Percentiles rank a stretch among this genome's conserved stretches.
Evolutionary conservation across 1,140 invertebrate species (phyloP).

Genomic region (Nasonia longicornis): DNA sequence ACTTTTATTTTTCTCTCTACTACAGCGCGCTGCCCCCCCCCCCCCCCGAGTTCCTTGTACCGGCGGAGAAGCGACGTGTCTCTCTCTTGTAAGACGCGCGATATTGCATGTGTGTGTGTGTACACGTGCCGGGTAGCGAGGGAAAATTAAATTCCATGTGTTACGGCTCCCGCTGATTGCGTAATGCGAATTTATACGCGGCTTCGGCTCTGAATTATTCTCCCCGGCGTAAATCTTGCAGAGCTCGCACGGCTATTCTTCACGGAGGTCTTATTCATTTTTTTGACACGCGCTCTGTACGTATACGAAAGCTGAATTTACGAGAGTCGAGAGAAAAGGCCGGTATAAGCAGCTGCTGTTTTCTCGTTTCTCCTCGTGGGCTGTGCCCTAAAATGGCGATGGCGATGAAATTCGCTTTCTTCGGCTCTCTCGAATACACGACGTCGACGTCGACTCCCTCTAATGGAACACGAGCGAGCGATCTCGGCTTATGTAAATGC

Average conservation of each 20-base stretch:
- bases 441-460: no score
- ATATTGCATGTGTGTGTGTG: no score
- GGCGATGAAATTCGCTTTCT: no score
- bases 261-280: no score
- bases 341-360: neutral
- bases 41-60: neutral
- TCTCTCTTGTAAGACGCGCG: neutral
- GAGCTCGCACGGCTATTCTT: neutral
- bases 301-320: neutral
- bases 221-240: neutral
- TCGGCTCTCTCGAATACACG: neutral
- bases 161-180: neutral
- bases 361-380: no score
- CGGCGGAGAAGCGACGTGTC: neutral
- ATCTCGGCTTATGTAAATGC: neutral
- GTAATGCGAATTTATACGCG: neutral
- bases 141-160: neutral
- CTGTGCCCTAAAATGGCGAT: no score
- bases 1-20: constrained; percentile 10
- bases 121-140: neutral
- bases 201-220: neutral
- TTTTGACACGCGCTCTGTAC: no score
- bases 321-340: neutral
- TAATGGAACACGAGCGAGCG: neutral
- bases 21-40: neutral